phyloP scores from a whole-genome alignment of 2,113 vertebrate genomes.

The Lampris incognitus region DNA sequence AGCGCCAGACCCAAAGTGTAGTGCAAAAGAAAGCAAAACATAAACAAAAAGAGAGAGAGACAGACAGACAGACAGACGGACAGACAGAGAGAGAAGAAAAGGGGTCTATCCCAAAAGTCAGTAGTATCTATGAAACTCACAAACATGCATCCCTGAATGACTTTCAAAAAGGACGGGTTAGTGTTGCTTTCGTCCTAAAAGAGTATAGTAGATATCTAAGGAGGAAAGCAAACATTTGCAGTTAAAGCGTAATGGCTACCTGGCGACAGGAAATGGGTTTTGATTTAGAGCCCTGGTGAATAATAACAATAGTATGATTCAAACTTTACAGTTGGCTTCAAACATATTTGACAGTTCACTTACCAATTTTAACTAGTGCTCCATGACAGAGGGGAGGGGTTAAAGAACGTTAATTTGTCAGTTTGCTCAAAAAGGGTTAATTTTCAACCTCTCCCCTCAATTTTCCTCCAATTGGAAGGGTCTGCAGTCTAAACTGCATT shows the following conservation, averaged over 20 bases:
- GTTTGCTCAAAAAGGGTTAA: constrained; percentile 53
- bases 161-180: constrained; percentile 74
- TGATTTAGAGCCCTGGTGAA: constrained; percentile 73
- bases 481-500: constrained; percentile 66
- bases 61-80: constrained; percentile 62
- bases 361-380: constrained; percentile 69
- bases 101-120: constrained; percentile 73
- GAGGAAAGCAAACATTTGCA: constrained; percentile 77
- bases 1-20: constrained; percentile 82
- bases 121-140: constrained; percentile 80
- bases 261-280: constrained; percentile 71
- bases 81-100: constrained; percentile 66
- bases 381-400: constrained; percentile 52
- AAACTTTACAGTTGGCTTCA: constrained; percentile 59
- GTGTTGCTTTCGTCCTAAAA: constrained; percentile 72
- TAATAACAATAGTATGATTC: constrained; percentile 63
- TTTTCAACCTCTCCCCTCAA: constrained; percentile 51
- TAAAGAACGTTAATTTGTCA: constrained; percentile 56
- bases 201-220: constrained; percentile 74
- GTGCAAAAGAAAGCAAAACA: constrained; percentile 85
- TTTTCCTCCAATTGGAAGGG: constrained; percentile 61
- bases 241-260: constrained; percentile 80
- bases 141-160: constrained; percentile 86
- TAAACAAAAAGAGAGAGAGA: constrained; percentile 49
- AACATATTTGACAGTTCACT: constrained; percentile 61